Evolutionary conservation across 1,140 invertebrate species (phyloP).

Genomic region (Notospermus geniculatus): DNA sequence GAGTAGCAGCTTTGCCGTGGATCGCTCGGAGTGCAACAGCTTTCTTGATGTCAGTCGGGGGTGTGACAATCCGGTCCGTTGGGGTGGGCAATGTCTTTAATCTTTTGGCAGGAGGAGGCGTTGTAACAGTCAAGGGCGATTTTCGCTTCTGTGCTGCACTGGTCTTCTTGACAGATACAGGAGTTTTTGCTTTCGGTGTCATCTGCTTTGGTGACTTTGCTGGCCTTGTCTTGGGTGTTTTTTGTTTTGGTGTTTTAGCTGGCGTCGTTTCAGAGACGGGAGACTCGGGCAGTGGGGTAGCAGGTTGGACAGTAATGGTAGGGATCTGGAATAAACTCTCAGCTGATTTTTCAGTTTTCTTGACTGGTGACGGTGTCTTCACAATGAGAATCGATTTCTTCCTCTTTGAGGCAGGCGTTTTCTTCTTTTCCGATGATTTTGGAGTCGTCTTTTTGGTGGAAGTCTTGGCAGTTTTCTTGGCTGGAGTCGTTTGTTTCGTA

Average conservation of each 20-base stretch:
- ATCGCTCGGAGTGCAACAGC: constrained; percentile 42
- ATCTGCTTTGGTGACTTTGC: constrained; percentile 9
- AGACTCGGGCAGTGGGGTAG: not conserved
- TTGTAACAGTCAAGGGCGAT: not conserved
- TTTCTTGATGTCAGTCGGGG: constrained; percentile 36
- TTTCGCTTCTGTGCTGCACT: constrained; percentile 7
- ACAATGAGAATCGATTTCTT: constrained; percentile 7
- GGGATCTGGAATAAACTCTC: not conserved
- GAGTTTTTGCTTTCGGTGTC: constrained; percentile 2
- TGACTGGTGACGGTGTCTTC: constrained; percentile 4
- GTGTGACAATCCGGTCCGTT: constrained; percentile 25
- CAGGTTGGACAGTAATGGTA: not conserved
- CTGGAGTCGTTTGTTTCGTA: constrained; percentile 15
- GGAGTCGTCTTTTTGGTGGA: no score
- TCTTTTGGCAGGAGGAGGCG: not conserved
- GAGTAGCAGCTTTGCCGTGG: constrained; percentile 37
- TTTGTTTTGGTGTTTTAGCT: not conserved
- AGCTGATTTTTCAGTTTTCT: not conserved
- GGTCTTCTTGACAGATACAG: constrained; percentile 16
- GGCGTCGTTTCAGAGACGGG: not conserved
- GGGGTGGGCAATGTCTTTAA: constrained; percentile 18
- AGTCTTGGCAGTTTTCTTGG: no score
- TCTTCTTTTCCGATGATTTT: constrained; percentile 7
- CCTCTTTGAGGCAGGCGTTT: constrained; percentile 8
- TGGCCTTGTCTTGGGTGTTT: constrained; percentile 17